Percentiles rank a stretch among this genome's conserved stretches.
Evolutionary conservation across 2,113 vertebrate species (phyloP).

Genomic region (Microcebus griseorufus): DNA sequence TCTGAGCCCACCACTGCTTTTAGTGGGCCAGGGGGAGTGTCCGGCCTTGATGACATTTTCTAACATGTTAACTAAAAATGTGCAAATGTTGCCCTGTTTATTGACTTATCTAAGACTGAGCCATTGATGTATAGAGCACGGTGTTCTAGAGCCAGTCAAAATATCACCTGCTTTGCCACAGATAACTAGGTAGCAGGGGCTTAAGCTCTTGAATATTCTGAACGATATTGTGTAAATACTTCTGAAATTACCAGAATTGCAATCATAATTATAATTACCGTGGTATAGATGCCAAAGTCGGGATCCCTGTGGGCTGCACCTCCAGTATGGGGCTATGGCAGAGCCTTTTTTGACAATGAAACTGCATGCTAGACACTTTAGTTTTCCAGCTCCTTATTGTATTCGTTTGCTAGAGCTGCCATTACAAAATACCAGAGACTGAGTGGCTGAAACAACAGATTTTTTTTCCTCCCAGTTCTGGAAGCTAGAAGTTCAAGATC

Average conservation of each 20-base stretch:
- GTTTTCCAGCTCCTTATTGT: background rate
- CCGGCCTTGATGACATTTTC: background rate
- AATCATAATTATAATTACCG: background rate
- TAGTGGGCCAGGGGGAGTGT: background rate
- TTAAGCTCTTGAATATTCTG: background rate
- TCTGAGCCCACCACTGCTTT: background rate
- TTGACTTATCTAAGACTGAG: background rate
- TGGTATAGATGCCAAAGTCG: too few relatives aligned
- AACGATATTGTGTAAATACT: background rate
- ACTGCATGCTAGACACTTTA: background rate
- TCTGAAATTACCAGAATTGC: background rate
- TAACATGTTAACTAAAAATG: background rate
- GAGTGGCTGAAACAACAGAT: background rate
- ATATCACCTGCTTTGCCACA: background rate
- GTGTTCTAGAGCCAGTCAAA: rapidly evolving
- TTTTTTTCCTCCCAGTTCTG: too few relatives aligned
- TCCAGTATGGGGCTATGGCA: too few relatives aligned
- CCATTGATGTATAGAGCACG: background rate
- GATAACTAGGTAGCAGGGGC: too few relatives aligned
- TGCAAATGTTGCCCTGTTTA: background rate
- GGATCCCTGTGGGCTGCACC: background rate
- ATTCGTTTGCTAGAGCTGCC: background rate
- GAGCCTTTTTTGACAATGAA: background rate
- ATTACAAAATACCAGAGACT: background rate
- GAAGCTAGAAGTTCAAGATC: background rate